A percentile compares a stretch with the other conserved stretches of the same genome.
Evolutionary conservation across 92 coral and sea anemone species (phyloP).

Genomic region (Virgularia gustaviana): DNA sequence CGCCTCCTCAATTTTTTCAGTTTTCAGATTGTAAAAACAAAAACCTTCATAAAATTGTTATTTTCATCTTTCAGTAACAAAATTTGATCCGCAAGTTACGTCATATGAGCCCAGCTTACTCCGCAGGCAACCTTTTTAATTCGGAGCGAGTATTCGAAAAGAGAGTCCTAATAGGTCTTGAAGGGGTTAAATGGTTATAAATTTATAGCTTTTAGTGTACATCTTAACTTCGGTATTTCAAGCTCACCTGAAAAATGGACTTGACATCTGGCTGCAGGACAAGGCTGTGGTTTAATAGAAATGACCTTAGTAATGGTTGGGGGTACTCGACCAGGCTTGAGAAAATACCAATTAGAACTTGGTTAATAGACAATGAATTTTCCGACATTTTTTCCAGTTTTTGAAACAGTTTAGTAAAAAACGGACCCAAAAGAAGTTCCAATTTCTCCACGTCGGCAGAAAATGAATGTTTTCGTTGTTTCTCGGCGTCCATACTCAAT

Average conservation of each 20-base stretch:
- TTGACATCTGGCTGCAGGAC: slow-evolving; percentile 95
- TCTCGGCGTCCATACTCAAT: slow-evolving; percentile 9
- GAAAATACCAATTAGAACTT: slow-evolving; percentile 83
- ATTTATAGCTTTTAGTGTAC: no score
- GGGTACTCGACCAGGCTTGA: slow-evolving; percentile 83
- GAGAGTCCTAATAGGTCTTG: no score
- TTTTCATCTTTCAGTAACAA: no score
- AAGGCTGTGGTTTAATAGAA: slow-evolving; percentile 88
- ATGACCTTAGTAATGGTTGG: slow-evolving; percentile 90
- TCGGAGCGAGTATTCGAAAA: no score
- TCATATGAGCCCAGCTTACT: no score
- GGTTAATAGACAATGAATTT: slow-evolving; percentile 84
- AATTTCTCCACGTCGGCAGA: slow-evolving; percentile 53
- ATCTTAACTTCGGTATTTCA: no score
- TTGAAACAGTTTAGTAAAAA: slow-evolving; percentile 69
- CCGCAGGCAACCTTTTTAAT: no score
- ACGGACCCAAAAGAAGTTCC: slow-evolving; percentile 65
- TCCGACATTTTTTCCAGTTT: slow-evolving; percentile 92
- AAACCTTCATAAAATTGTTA: no score
- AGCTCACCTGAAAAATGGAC: slow-evolving; percentile 90
- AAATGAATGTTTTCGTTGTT: slow-evolving; percentile 55
- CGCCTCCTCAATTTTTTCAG: no score
- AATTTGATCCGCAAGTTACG: no score
- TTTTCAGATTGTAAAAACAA: no score
- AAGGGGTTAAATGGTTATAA: no score